Base-by-base conservation (phyloP, 2,888 invertebrate genomes). In the Rhorus exstirpatorius region DNA sequence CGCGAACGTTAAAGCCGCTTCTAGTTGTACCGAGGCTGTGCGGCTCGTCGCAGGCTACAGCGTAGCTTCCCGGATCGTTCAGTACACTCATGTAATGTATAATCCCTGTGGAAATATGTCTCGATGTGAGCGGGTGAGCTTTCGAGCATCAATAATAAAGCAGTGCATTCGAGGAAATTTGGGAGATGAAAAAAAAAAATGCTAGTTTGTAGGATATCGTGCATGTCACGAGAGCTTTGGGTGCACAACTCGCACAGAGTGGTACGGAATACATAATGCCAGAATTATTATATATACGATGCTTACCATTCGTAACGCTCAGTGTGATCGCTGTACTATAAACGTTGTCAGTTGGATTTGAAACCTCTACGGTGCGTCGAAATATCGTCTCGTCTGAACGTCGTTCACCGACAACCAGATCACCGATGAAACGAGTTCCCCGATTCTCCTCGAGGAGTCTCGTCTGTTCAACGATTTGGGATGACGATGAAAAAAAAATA, bases 321-420 rank as follows among this genome's bases (percentile, higher is more conserved):
- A 92, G 68, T 7, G 83, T 87, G 35, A 92, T 79, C 2, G 88
- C 81, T 3, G 88, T 87, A n/a, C 85, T 87, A 74, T 91, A 90
- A 19, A 92, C 87, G 7, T 71, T 76, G 26, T 87, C 86, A 4
- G 91, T 90, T 4, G 92, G 91, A 86, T 92, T 92, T 2, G 88
- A 84, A 70, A 91, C 86, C 70, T 90, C 89, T 21, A 92, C 81
- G 2, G 87, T 83, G 24, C 92, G 90, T 6, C 89, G 88, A 63
- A 91, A 92, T 71, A 92, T 76, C 4, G 88, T 89, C 83, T 92
- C 92, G 70, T 92, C 90, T 7, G 91, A 71, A 41, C 84, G 89
- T 72, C 88, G 89, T 71, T 87, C 84, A 7, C 92, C 92, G 21
- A 91, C 81, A 17, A 86, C 77, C 14, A 92, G 79, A 82, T 92